Evolutionary conservation across 1,140 invertebrate genomes (phyloP).

Genomic region (Drosophila bipectinata): DNA sequence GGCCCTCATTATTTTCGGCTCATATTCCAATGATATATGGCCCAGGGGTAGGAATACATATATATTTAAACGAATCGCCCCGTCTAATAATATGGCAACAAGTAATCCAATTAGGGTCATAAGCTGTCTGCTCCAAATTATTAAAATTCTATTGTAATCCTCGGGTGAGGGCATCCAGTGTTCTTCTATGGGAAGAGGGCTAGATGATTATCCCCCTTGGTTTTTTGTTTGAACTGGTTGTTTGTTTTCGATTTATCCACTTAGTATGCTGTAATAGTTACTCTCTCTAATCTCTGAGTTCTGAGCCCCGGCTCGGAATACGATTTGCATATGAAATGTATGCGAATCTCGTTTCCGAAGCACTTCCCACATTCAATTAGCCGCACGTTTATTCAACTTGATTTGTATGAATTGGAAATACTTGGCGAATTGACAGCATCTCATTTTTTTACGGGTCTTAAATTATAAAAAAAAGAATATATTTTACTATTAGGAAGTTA

Average conservation of each 20-base stretch:
- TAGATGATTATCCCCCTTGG: neutral
- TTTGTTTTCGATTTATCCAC: constrained; percentile 2
- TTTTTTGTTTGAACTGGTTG: constrained; percentile 1
- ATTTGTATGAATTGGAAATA: neutral
- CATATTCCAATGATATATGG: constrained; percentile 1
- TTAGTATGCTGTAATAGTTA: constrained; percentile 3
- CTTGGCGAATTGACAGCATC: neutral
- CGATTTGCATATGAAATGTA: constrained; percentile 15
- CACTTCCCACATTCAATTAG: neutral
- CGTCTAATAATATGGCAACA: neutral
- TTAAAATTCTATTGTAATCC: neutral
- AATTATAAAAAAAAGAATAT: neutral
- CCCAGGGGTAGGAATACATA: neutral
- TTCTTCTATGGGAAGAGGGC: neutral
- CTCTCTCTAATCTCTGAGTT: neutral
- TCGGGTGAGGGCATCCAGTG: neutral
- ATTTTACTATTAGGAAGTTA: no score
- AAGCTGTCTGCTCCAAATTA: constrained; percentile 4
- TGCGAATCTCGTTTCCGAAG: neutral
- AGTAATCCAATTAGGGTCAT: constrained; percentile 8
- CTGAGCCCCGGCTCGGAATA: neutral
- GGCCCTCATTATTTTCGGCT: neutral
- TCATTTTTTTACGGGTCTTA: neutral
- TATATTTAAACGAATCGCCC: neutral
- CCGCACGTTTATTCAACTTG: neutral